Conservation (phyloP, 2,113 vertebrate genomes). For the Mus pahari region DNA sequence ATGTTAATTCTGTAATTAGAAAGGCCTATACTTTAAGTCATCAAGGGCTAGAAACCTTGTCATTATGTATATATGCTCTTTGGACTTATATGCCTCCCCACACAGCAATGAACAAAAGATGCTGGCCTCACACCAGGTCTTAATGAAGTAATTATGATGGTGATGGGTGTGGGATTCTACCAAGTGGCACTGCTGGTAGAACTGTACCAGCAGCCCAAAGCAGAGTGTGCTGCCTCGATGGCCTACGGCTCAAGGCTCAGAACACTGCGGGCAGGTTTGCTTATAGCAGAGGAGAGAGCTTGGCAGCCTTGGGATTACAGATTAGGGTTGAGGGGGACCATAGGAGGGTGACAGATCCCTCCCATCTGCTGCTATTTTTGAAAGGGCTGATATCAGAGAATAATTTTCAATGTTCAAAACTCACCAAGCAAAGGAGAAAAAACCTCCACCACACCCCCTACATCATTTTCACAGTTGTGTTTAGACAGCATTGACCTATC, state of each 20-base stretch:
- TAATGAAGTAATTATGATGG: background rate
- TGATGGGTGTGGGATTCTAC: background rate
- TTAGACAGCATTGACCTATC: slow-evolving; percentile 31
- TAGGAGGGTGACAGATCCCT: slow-evolving; percentile 7
- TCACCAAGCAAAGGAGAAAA: background rate
- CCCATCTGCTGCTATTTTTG: slow-evolving; percentile 73
- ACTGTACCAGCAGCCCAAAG: background rate
- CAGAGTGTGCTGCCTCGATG: background rate
- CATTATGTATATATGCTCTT: background rate
- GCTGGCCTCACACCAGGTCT: background rate
- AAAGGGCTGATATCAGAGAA: slow-evolving; percentile 40
- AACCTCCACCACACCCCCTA: background rate
- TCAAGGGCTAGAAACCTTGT: background rate
- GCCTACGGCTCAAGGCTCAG: background rate
- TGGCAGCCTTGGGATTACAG: slow-evolving; percentile 15
- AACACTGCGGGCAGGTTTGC: slow-evolving; percentile 24
- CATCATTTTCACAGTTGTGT: slow-evolving; percentile 2
- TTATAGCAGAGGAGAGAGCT: slow-evolving; percentile 37
- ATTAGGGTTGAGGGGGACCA: slow-evolving; percentile 25
- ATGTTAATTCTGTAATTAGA: slow-evolving; percentile 23
- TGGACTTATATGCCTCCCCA: background rate
- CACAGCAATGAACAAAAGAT: background rate
- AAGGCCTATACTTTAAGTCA: background rate
- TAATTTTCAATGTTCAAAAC: slow-evolving; percentile 33
- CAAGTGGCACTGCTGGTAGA: background rate